Evolutionary conservation across 2,888 invertebrate species (phyloP), one percentile per base, ranked within the genome.

Genomic region (Lochmaea capreae): DNA sequence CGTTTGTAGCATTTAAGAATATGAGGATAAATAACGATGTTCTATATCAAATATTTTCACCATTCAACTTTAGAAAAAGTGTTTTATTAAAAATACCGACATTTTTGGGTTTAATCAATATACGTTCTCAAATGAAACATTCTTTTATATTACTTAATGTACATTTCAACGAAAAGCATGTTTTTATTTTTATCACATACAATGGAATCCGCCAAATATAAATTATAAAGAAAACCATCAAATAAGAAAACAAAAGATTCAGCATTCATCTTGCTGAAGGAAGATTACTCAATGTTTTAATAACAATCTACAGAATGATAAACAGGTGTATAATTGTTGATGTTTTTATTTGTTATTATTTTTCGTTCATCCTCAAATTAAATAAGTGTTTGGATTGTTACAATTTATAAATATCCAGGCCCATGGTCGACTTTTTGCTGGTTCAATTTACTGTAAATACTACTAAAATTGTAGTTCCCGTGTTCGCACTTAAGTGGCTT

Each of bases 261-360:
- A 63, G 63, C 63, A 70, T 70, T 70, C 39, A 70, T 70, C 69
- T 70, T 70, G 43, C 69, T 70, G 69, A 63, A 63, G 33, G 69
- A 39, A 54, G 62, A 70, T 70, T 62, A 63, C 49, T 70, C 63
- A 70, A 61, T 68, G 54, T 22, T 57, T 54, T 63, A 54, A 63
- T 62, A 69, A 69, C n/a, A 68, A 68, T 11, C 3, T 10, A 5
- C 43, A 12, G 43, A 43, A 11, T 26, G 4, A 26, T 26, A 18
- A 65, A 43, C 46, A 54, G 52, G 52, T 54, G 18, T 18, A 49
- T 49, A 12, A 54, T n/a, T 54, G 52, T 52, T 54, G 5, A 26
- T 26, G 26, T 26, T 26, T 26, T 26, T 5, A 26, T 14, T 49
- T 26, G 26, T 26, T 26, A 5, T 26, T 5, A 26, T 14, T 49